Evolutionary conservation across 2,797 vertebrate species (phyloP).

Genomic region (Sebastiscus tertius): DNA sequence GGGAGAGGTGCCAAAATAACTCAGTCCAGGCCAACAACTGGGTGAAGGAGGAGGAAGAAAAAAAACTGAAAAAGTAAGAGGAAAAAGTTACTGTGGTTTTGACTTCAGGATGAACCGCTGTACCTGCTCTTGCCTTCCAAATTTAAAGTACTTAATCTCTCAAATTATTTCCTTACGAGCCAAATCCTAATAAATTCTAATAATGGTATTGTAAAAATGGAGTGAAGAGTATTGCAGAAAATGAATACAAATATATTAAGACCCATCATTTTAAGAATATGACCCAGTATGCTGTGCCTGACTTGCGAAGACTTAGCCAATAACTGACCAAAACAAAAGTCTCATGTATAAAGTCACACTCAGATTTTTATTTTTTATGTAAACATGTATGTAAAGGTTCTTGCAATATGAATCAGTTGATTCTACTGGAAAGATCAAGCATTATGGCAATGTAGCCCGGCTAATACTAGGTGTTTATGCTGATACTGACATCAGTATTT

Average conservation of each 20-base stretch:
- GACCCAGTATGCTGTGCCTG: background rate
- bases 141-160: background rate
- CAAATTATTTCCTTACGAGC: background rate
- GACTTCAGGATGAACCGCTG: background rate
- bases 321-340: background rate
- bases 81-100: background rate
- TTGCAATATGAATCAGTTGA: background rate
- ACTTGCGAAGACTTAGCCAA: background rate
- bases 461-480: background rate
- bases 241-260: background rate
- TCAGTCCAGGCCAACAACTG: slow-evolving; percentile 2
- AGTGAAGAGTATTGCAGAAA: background rate
- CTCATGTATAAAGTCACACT: background rate
- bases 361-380: no score
- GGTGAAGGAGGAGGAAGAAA: background rate
- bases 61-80: background rate
- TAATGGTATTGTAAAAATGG: background rate
- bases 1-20: slow-evolving; percentile 41
- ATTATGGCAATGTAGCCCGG: background rate
- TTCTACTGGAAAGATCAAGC: background rate
- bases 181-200: background rate
- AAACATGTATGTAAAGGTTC: background rate
- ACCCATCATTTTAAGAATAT: background rate
- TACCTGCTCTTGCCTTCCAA: background rate
- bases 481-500: background rate